Conservation (phyloP, 2,797 vertebrate genomes). For the Falco peregrinus region DNA sequence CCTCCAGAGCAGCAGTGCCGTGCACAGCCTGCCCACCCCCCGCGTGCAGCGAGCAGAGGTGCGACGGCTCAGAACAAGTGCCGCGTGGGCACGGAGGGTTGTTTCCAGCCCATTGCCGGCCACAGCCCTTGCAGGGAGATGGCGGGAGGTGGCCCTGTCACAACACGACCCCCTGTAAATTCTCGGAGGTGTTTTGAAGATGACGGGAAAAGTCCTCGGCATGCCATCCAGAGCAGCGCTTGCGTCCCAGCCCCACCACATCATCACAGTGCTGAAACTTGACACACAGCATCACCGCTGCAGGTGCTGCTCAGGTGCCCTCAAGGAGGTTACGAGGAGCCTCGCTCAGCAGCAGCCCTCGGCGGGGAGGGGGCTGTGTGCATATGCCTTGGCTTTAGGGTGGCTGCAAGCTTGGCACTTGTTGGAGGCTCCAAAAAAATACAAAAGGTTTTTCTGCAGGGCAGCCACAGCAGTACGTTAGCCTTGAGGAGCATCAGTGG, state of each 20-base stretch:
- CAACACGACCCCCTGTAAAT: background rate
- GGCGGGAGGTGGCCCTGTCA: background rate
- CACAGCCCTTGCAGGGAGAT: background rate
- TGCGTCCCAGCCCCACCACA: background rate
- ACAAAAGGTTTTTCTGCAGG: rapidly evolving
- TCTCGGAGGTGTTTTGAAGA: background rate
- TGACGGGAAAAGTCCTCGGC: rapidly evolving
- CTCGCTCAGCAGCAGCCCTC: background rate
- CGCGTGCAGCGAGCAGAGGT: rapidly evolving
- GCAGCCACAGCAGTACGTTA: background rate
- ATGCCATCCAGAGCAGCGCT: rapidly evolving
- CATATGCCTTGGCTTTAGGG: background rate
- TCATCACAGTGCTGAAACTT: background rate
- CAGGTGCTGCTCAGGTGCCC: background rate
- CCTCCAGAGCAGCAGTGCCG: background rate
- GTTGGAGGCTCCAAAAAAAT: background rate
- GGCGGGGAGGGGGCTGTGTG: background rate
- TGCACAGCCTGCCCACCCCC: background rate
- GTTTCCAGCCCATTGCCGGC: background rate
- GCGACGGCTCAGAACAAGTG: rapidly evolving
- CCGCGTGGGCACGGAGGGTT: rapidly evolving
- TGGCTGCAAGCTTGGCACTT: background rate
- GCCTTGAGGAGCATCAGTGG: background rate
- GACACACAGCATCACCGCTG: background rate
- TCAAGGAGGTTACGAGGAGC: background rate